Percentiles rank a stretch among this genome's conserved stretches.
Evolutionary conservation across 2,888 invertebrate species (phyloP).

Genomic region (Mactromeris polynyma): DNA sequence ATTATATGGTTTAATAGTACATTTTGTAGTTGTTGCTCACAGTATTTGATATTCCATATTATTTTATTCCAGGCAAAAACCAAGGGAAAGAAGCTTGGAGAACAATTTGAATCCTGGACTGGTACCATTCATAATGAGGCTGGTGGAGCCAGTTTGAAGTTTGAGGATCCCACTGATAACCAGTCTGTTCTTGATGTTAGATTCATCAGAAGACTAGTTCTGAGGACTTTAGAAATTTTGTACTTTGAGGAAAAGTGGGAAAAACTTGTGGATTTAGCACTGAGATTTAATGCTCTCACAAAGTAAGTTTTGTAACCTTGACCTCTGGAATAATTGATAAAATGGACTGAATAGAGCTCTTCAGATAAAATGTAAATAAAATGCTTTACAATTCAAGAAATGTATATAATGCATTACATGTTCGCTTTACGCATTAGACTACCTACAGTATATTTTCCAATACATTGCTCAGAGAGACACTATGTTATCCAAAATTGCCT

Average conservation of each 20-base stretch:
- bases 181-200: constrained; percentile 81
- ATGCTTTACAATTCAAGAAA: too few relatives aligned
- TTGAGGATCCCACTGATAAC: constrained; percentile 86
- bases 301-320: constrained; percentile 78
- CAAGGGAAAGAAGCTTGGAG: constrained; percentile 75
- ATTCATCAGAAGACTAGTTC: constrained; percentile 82
- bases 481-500: too few relatives aligned
- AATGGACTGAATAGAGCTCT: not conserved
- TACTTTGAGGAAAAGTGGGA: constrained; percentile 86
- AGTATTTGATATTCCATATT: not conserved
- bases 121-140: constrained; percentile 81
- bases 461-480: too few relatives aligned
- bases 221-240: constrained; percentile 84
- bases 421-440: too few relatives aligned
- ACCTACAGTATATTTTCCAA: too few relatives aligned
- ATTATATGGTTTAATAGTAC: too few relatives aligned
- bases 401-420: too few relatives aligned
- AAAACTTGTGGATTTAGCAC: constrained; percentile 85
- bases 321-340: not conserved
- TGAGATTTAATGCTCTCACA: constrained; percentile 86
- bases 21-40: too few relatives aligned
- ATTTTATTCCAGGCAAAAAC: constrained; percentile 72
- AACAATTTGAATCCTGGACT: constrained; percentile 81
- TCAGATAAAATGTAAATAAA: not conserved
- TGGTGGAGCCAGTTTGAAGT: constrained; percentile 85